A percentile compares a stretch with the other conserved stretches of the same genome.
Conservation (phyloP, 1,140 invertebrate genomes). For the Ceratosolen fusciceps region DNA sequence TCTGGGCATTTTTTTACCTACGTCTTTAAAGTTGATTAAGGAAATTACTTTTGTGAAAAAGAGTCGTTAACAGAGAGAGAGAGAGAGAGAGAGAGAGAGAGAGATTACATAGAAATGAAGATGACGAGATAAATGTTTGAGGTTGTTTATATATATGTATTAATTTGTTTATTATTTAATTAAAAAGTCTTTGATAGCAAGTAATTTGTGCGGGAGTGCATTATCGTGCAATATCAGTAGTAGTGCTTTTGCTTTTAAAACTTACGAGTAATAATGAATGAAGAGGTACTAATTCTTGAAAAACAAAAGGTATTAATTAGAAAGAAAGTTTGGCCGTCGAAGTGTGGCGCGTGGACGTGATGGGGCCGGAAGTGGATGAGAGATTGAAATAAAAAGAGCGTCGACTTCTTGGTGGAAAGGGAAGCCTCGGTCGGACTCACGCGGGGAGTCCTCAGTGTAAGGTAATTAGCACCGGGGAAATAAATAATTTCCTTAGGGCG, state of each 20-base stretch:
- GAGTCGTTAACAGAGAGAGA: no score
- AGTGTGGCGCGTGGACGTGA: no score
- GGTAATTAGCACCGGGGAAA: not conserved
- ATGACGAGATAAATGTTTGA: no score
- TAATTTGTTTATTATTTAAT: not conserved
- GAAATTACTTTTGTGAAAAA: no score
- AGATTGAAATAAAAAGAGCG: not conserved
- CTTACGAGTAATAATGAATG: not conserved
- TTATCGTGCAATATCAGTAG: not conserved
- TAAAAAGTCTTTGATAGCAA: not conserved
- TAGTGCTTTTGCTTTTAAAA: not conserved
- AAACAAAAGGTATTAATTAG: constrained; percentile 10
- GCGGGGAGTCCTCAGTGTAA: not conserved
- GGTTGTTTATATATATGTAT: no score
- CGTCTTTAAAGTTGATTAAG: no score
- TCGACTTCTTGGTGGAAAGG: not conserved
- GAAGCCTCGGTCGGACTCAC: not conserved
- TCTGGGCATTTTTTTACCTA: no score
- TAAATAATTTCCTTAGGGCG: not conserved
- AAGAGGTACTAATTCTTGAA: constrained; percentile 6
- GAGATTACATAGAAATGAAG: no score
- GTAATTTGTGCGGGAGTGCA: not conserved
- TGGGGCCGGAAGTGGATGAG: no score
- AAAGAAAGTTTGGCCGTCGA: constrained; percentile 5
- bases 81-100: no score